A percentile compares a stretch with the other conserved stretches of the same genome.
Evolutionary conservation across 2,888 invertebrate genomes (phyloP).

Genomic region (Melolontha melolontha): DNA sequence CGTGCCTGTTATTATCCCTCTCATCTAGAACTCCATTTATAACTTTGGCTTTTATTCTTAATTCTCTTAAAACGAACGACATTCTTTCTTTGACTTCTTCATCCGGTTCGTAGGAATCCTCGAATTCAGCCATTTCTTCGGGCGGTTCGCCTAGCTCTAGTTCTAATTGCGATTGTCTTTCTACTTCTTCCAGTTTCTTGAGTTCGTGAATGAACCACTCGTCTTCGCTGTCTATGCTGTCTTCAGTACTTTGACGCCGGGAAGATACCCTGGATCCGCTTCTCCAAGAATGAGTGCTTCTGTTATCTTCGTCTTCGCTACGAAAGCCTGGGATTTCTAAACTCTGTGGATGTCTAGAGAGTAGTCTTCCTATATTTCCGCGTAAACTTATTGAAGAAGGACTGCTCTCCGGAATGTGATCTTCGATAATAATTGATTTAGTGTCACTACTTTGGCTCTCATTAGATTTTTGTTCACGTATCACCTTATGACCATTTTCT

Average conservation of each 20-base stretch:
- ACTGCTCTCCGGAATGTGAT: constrained; percentile 69
- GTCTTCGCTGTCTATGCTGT: constrained; percentile 93
- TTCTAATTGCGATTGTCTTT: constrained; percentile 78
- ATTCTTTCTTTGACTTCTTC: constrained; percentile 82
- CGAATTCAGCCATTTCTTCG: constrained; percentile 68
- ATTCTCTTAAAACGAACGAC: constrained; percentile 82
- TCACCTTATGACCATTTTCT: constrained; percentile 28
- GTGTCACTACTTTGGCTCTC: constrained; percentile 57
- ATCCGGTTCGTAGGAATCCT: constrained; percentile 71
- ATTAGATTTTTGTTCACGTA: constrained; percentile 58
- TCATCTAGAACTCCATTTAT: constrained; percentile 63
- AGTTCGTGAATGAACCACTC: constrained; percentile 94
- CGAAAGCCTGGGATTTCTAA: constrained; percentile 79
- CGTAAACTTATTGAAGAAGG: constrained; percentile 74
- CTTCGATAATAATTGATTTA: constrained; percentile 55
- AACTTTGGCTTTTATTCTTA: constrained; percentile 76
- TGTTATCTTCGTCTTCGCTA: constrained; percentile 82
- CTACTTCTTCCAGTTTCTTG: constrained; percentile 87
- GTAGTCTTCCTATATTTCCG: constrained; percentile 71
- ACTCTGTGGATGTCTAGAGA: constrained; percentile 80
- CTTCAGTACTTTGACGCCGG: constrained; percentile 90
- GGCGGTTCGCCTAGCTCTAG: constrained; percentile 72
- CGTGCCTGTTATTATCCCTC: constrained; percentile 61
- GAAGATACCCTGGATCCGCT: constrained; percentile 89
- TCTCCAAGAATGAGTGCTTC: constrained; percentile 88